Conservation (phyloP, 2,888 invertebrate species). For the Aporophyla nigra region DNA sequence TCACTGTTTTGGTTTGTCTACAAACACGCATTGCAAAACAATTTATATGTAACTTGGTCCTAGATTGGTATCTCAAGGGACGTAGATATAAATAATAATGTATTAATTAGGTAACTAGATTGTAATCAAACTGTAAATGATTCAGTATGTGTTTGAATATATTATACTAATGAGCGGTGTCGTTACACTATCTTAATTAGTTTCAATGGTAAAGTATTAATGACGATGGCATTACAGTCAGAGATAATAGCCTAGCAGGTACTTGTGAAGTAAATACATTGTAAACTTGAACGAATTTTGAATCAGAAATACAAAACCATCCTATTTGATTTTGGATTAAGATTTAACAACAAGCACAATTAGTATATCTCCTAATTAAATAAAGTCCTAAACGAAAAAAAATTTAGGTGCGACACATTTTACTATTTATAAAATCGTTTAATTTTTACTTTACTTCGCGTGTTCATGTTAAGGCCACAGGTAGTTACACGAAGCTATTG, state of each 20-base stretch:
- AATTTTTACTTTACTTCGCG: too few relatives aligned
- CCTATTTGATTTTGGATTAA: not conserved
- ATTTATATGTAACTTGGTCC: not conserved
- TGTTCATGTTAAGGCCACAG: too few relatives aligned
- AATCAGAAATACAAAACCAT: not conserved
- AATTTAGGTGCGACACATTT: too few relatives aligned
- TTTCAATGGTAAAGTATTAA: conserved; percentile 1
- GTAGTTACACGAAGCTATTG: too few relatives aligned
- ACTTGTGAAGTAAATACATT: too few relatives aligned
- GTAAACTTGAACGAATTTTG: not conserved
- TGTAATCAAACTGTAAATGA: conserved; percentile 18
- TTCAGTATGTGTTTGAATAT: conserved; percentile 14
- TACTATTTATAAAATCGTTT: too few relatives aligned
- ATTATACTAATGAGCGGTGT: conserved; percentile 31
- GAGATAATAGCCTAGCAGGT: not conserved
- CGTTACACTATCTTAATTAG: conserved; percentile 39
- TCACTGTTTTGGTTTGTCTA: not conserved
- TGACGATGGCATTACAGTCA: not conserved
- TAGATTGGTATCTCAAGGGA: not conserved
- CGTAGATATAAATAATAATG: conserved; percentile 1
- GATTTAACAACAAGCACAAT: not conserved
- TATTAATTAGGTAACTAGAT: conserved; percentile 18
- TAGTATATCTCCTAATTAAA: not conserved
- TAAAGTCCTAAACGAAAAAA: too few relatives aligned
- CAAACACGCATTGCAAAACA: not conserved